Evolutionary conservation across 2,888 invertebrate species (phyloP), one percentile per base, ranked within the genome.

Genomic region (Cephus runcator): DNA sequence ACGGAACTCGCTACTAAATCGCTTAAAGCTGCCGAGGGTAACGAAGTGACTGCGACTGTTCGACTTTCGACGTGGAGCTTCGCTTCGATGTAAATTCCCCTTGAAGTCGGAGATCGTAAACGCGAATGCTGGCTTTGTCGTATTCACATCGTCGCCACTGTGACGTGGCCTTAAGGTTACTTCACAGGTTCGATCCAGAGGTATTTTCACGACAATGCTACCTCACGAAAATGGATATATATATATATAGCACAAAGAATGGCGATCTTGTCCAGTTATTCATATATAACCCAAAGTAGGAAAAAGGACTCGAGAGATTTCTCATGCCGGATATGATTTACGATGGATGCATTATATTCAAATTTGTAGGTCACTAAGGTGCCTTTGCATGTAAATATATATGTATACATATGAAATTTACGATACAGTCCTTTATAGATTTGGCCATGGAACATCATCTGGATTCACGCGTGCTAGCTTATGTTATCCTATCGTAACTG

Each of bases 1-100:
- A 12, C 71, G 71, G 71, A 71, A 71, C 12, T 34, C 71, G 71
- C 33, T 71, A 71, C 33, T 71, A 71, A 71, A 71, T 71, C 71
- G 71, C 31, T 31, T 71, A 33, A 71, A 71, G 71, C 71, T 34
- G 71, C 71, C 71, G 34, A 31, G 31, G 71, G 71, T 31, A 34
- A 34, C 71, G 71, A 71, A 34, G 31, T 31, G 71, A 71, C 71
- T 34, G 23, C 56, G 56, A 56, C 56, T 56, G 23, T 56, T 23
- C 56, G 56, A 56, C 56, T 56, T 56, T 34, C 31, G 12, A 34
- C 71, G 31, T 34, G 71, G 33, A 31, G 71, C 31, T 71, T 71
- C 34, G 71, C 31, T 31, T 71, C 71, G 12, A 71, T 71, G 71
- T 34, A 71, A 71, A 71, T 71, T 71, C 31, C 71, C 71, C 71